Evolutionary conservation across 2,113 vertebrate genomes (phyloP).

Genomic region (Henicopernis longicauda): DNA sequence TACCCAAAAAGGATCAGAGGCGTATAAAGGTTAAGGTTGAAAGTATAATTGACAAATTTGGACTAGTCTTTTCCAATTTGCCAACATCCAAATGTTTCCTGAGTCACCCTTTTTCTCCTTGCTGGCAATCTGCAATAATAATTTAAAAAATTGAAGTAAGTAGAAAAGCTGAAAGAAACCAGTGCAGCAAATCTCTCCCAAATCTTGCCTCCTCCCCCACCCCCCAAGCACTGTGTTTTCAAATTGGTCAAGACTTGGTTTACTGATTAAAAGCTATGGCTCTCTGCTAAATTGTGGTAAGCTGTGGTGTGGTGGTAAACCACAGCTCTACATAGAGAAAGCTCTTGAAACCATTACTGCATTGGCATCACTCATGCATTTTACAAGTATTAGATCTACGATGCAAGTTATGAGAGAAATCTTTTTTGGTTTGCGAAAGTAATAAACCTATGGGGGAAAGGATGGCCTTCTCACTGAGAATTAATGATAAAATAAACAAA

Average conservation of each 20-base stretch:
- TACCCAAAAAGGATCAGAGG: not conserved
- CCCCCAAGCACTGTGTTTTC: not conserved
- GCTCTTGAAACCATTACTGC: conserved; percentile 38
- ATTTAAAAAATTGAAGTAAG: not conserved
- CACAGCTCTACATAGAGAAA: not conserved
- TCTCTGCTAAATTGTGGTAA: not conserved
- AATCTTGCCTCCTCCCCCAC: not conserved
- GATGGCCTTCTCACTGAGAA: conserved; percentile 33
- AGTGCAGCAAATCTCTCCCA: not conserved
- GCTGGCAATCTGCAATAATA: not conserved
- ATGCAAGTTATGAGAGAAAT: conserved; percentile 31
- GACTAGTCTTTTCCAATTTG: not conserved
- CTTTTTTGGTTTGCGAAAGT: conserved; percentile 6
- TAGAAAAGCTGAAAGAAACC: not conserved
- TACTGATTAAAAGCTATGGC: not conserved
- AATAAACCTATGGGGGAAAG: conserved; percentile 49
- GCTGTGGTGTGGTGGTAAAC: not conserved
- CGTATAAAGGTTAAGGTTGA: not conserved
- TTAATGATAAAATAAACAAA: conserved; percentile 57
- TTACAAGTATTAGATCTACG: conserved; percentile 37
- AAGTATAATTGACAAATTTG: not conserved
- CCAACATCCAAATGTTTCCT: not conserved
- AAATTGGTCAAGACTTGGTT: not conserved
- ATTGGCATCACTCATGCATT: not conserved
- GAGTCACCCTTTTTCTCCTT: not conserved